Conservation (phyloP, 1,140 invertebrate genomes). For the Hydropsyche tenuis region DNA sequence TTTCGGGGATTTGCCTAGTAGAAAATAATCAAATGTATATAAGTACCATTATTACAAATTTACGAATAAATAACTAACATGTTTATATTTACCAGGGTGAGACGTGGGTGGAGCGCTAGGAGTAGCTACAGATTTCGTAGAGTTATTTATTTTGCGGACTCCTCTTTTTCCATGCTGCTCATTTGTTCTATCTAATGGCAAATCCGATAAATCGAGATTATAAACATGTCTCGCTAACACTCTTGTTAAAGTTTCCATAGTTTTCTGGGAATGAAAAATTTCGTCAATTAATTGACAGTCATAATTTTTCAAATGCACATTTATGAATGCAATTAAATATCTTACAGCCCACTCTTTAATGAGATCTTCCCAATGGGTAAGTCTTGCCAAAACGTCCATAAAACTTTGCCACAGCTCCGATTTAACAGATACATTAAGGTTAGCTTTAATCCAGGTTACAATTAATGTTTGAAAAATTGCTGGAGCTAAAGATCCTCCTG, state of each 20-base stretch:
- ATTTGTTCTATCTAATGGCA: slow-evolving; percentile 83
- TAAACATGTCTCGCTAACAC: slow-evolving; percentile 94
- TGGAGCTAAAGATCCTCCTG: slow-evolving; percentile 75
- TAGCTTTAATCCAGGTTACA: slow-evolving; percentile 98
- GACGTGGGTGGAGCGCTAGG: slow-evolving; percentile 40
- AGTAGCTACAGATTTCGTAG: slow-evolving; percentile 47
- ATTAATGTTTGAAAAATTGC: slow-evolving; percentile 95
- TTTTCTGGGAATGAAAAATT: slow-evolving; percentile 74
- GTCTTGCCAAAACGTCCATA: slow-evolving; percentile 82
- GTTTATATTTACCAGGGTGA: slow-evolving; percentile 28
- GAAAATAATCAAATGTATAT: slow-evolving; percentile 32
- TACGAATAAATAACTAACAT: neutral
- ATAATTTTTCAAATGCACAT: too few relatives aligned
- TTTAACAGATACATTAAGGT: slow-evolving; percentile 90
- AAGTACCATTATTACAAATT: neutral
- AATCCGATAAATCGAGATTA: slow-evolving; percentile 86
- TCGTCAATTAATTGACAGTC: neutral
- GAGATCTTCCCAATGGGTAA: slow-evolving; percentile 94
- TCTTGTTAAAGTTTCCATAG: slow-evolving; percentile 92
- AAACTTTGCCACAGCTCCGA: slow-evolving; percentile 94
- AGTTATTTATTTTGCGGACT: slow-evolving; percentile 50
- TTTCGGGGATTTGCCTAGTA: slow-evolving; percentile 57
- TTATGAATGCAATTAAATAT: slow-evolving; percentile 43
- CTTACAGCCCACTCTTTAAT: slow-evolving; percentile 95
- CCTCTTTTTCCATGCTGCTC: slow-evolving; percentile 82